Percentiles rank a stretch among this genome's conserved stretches.
These are phyloP conservation scores for Chydorus sphaericus DNA, from an alignment of 2,888 invertebrate species.

Conservation along the genomic window DNA sequence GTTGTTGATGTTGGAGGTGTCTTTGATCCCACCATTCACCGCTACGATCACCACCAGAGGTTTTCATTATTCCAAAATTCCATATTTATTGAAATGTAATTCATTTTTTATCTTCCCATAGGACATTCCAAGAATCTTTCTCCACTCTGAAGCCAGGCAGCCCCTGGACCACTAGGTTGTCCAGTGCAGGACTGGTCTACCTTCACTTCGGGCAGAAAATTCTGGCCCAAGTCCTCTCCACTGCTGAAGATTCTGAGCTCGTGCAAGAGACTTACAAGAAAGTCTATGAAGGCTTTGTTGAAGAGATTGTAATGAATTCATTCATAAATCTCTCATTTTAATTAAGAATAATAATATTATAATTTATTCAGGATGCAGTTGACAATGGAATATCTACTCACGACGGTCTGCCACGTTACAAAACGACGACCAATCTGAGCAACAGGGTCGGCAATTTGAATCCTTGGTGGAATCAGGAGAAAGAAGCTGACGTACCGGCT, in stretches of 20 bases:
- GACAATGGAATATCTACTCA: slow-evolving; percentile 89
- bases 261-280: slow-evolving; percentile 44
- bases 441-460: slow-evolving; percentile 61
- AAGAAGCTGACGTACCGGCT: slow-evolving; percentile 32
- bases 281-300: slow-evolving; percentile 73
- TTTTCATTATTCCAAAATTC: slow-evolving; percentile 22
- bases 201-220: slow-evolving; percentile 74
- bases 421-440: slow-evolving; percentile 63
- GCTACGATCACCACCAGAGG: slow-evolving; percentile 92
- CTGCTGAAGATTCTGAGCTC: slow-evolving; percentile 34
- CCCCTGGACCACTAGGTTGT: slow-evolving; percentile 49
- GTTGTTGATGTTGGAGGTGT: slow-evolving; percentile 88
- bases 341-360: too few species aligned
- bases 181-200: slow-evolving; percentile 88
- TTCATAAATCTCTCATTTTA: background rate
- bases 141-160: slow-evolving; percentile 42
- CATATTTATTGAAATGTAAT: background rate
- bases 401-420: slow-evolving; percentile 49
- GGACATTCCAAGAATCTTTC: slow-evolving; percentile 50
- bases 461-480: slow-evolving; percentile 55
- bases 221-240: slow-evolving; percentile 40
- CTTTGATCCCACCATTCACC: slow-evolving; percentile 56
- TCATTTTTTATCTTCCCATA: slow-evolving; percentile 15
- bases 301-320: slow-evolving; percentile 46
- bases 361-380: slow-evolving; percentile 80